Evolutionary conservation across 2,888 invertebrate species (phyloP).

Genomic region (Hyposoter dolosus): DNA sequence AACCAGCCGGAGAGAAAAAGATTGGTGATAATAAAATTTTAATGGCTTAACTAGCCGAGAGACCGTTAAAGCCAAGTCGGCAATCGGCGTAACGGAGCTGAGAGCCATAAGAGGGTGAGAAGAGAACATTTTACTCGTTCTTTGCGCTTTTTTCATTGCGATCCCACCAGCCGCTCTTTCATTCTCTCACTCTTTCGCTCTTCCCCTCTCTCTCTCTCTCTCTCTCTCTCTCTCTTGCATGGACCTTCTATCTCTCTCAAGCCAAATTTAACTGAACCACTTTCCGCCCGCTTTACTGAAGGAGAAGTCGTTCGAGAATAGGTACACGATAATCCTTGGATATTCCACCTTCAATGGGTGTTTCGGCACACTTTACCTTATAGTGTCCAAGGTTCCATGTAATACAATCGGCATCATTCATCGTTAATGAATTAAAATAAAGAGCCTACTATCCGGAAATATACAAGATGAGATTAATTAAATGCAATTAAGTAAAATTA

Average conservation of each 20-base stretch:
- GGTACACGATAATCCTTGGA: slow-evolving; percentile 64
- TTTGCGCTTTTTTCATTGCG: slow-evolving; percentile 52
- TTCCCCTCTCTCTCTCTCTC: slow-evolving; percentile 23
- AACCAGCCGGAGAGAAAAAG: slow-evolving; percentile 65
- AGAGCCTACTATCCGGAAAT: not conserved
- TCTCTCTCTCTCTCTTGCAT: slow-evolving; percentile 1
- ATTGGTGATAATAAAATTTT: slow-evolving; percentile 79
- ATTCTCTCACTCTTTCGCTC: slow-evolving; percentile 11
- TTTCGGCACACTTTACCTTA: slow-evolving; percentile 30
- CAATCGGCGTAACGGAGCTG: slow-evolving; percentile 67
- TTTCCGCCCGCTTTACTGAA: slow-evolving; percentile 39
- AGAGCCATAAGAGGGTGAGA: slow-evolving; percentile 65
- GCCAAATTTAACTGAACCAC: slow-evolving; percentile 63
- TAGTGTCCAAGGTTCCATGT: slow-evolving; percentile 27
- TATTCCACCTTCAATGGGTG: slow-evolving; percentile 53
- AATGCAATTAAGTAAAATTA: slow-evolving; percentile 1
- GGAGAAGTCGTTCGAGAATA: slow-evolving; percentile 39
- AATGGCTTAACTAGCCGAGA: slow-evolving; percentile 76
- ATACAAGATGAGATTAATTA: not conserved
- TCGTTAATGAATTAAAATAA: slow-evolving; percentile 30
- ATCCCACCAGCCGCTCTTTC: slow-evolving; percentile 36
- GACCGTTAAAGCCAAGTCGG: slow-evolving; percentile 68
- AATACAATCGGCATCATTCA: slow-evolving; percentile 29
- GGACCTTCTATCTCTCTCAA: slow-evolving; percentile 32
- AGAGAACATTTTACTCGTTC: slow-evolving; percentile 60